Conservation (phyloP, 2,113 vertebrate genomes). For the Cyanistes caeruleus region DNA sequence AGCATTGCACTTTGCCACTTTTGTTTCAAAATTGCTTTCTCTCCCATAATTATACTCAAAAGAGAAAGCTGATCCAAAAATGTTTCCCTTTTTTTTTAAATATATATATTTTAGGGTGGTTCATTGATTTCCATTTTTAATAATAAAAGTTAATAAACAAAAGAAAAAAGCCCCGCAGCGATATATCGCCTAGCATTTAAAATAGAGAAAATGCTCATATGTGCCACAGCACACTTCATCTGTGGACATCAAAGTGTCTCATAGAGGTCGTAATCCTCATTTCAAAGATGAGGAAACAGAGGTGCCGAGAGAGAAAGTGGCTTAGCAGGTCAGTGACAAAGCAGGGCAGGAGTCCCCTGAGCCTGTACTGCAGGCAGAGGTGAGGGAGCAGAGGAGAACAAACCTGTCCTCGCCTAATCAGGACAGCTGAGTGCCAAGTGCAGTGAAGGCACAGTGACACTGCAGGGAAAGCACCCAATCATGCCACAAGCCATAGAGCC, state of each 20-base stretch:
- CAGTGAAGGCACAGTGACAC: not conserved
- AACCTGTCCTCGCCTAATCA: not conserved
- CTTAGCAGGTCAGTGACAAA: conserved; percentile 19
- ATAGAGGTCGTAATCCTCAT: not conserved
- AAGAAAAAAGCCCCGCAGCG: accelerated
- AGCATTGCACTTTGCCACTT: not conserved
- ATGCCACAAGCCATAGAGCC: not conserved
- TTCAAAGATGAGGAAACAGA: conserved; percentile 31
- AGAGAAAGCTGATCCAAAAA: not conserved
- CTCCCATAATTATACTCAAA: not conserved
- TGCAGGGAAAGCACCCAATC: not conserved
- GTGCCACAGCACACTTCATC: not conserved
- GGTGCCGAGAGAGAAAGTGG: conserved; percentile 13
- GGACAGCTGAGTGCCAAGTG: not conserved
- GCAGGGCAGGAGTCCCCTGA: not conserved
- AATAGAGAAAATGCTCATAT: not conserved
- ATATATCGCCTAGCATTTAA: not conserved
- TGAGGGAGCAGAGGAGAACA: not conserved
- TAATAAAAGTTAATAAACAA: not conserved
- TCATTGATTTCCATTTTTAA: conserved; percentile 6
- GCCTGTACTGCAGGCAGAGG: not conserved
- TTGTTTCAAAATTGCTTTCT: conserved; percentile 28
- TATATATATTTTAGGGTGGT: not conserved
- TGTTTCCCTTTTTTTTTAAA: too few species aligned
- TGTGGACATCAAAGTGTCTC: conserved; percentile 29